Conservation (phyloP, 2,888 invertebrate species). For the Eubasilissa splendida region DNA sequence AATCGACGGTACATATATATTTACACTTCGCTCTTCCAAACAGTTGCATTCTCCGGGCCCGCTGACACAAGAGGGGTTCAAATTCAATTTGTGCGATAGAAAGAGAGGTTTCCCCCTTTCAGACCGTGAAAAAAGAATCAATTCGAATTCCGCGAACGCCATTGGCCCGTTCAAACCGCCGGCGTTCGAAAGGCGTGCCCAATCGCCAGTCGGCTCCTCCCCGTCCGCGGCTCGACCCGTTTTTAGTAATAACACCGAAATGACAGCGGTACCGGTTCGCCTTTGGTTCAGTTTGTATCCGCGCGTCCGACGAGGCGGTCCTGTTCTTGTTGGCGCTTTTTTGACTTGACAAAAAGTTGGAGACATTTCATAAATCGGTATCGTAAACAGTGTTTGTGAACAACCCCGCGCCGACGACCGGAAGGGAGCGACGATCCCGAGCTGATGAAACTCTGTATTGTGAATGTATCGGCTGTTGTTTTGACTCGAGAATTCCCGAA, state of each 20-base stretch:
- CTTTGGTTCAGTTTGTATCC: conserved; percentile 63
- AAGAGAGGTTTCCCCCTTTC: conserved; percentile 69
- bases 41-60: conserved; percentile 48
- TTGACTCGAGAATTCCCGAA: neutral
- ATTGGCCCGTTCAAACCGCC: conserved; percentile 58
- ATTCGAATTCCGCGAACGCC: conserved; percentile 40
- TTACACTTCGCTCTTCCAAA: conserved; percentile 16
- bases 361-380: conserved; percentile 14
- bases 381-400: conserved; percentile 18
- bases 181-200: conserved; percentile 41
- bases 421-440: neutral
- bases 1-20: conserved; percentile 1
- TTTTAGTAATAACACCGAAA: conserved; percentile 61
- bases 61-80: conserved; percentile 51
- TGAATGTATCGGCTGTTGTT: neutral
- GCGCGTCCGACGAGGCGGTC: conserved; percentile 68
- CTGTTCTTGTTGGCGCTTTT: conserved; percentile 59
- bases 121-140: conserved; percentile 47
- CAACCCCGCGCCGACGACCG: neutral
- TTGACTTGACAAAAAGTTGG: conserved; percentile 4
- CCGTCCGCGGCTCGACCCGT: conserved; percentile 42
- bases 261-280: conserved; percentile 65
- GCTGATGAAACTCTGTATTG: conserved; percentile 1
- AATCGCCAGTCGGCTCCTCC: conserved; percentile 21
- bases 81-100: conserved; percentile 63